These are phyloP conservation scores for Oegoconia quadripuncta DNA, from an alignment of 2,888 invertebrate species.

Conservation along the genomic window DNA sequence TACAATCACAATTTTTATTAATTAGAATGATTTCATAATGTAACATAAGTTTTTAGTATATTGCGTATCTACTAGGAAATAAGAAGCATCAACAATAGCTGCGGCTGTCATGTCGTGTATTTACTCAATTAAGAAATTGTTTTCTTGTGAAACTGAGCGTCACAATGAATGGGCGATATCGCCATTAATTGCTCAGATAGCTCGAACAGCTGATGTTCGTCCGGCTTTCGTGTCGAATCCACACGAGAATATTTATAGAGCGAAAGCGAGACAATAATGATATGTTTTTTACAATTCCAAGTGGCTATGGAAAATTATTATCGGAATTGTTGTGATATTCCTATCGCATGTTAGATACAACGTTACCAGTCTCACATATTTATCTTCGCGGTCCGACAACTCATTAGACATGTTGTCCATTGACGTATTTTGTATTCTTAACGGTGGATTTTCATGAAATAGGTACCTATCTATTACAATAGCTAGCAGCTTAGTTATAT, in stretches of 20 bases:
- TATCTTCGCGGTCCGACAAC: too few species aligned
- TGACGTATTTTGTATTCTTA: background rate
- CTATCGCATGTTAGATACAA: too few species aligned
- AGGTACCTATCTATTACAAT: background rate
- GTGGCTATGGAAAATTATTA: background rate
- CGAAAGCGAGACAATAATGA: constrained; percentile 54
- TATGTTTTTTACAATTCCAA: constrained; percentile 24
- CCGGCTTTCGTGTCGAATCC: constrained; percentile 51
- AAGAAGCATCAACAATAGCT: background rate
- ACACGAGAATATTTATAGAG: constrained; percentile 54
- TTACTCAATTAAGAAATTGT: constrained; percentile 22
- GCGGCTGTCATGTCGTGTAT: background rate
- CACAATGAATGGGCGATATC: constrained; percentile 55
- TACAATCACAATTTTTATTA: too few species aligned
- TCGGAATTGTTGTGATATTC: too few species aligned
- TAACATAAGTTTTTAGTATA: too few species aligned
- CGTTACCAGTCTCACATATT: too few species aligned
- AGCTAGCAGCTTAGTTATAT: too few species aligned
- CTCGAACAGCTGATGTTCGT: constrained; percentile 63
- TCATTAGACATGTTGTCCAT: background rate
- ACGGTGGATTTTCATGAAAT: too few species aligned
- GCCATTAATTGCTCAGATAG: constrained; percentile 53
- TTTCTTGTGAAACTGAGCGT: constrained; percentile 45
- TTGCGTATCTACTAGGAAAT: background rate
- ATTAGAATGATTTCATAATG: too few species aligned